Conservation (phyloP, 2,888 invertebrate genomes). For the Agrotis puta region DNA sequence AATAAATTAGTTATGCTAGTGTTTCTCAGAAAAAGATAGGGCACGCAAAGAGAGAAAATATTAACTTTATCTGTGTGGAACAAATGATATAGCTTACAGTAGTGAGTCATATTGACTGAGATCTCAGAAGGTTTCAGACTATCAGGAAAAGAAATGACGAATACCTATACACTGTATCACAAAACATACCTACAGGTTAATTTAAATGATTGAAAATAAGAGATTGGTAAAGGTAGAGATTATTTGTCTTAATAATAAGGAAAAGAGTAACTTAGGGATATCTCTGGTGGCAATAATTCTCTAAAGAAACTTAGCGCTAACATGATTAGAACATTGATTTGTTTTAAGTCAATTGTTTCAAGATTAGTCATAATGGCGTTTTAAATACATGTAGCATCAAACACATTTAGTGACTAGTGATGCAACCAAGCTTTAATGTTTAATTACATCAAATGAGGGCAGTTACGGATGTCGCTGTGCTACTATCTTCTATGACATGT, state of each 20-base stretch:
- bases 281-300: no score
- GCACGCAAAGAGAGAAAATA: not conserved
- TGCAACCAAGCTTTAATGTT: conserved; percentile 1
- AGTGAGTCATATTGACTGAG: conserved; percentile 23
- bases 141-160: conserved; percentile 1
- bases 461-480: conserved; percentile 36
- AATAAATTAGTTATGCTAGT: conserved; percentile 2
- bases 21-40: not conserved
- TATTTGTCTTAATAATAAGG: no score
- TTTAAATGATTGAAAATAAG: no score
- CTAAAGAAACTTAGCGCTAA: no score
- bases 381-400: not conserved
- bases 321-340: no score
- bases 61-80: conserved; percentile 4
- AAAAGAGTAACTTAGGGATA: no score
- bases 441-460: conserved; percentile 43
- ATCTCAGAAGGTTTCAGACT: not conserved
- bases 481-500: conserved; percentile 42
- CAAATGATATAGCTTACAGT: not conserved
- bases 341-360: no score
- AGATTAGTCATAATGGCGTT: not conserved
- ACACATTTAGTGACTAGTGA: not conserved
- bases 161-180: not conserved
- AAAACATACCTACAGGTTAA: no score
- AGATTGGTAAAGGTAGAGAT: no score